Percentiles rank a stretch among this genome's conserved stretches.
Conservation (phyloP, 2,113 vertebrate species). For the Triplophysa siluroides region DNA sequence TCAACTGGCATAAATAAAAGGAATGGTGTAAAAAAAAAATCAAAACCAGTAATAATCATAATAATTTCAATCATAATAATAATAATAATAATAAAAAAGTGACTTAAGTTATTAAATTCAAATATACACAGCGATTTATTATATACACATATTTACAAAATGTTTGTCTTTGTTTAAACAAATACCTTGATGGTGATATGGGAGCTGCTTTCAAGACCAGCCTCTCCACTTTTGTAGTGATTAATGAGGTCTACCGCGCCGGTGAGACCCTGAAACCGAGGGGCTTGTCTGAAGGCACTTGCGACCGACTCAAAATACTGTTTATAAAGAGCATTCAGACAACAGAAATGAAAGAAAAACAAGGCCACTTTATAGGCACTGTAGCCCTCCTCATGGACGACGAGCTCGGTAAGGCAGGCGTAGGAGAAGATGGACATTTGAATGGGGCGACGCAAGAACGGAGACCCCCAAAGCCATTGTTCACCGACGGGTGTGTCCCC, state of each 20-base stretch:
- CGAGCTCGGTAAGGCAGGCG: conserved; percentile 74
- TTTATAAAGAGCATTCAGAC: conserved; percentile 57
- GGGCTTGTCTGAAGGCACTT: conserved; percentile 93
- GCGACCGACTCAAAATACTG: conserved; percentile 82
- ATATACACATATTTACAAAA: conserved; percentile 95
- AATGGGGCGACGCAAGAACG: conserved; percentile 49
- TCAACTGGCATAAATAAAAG: conserved; percentile 85
- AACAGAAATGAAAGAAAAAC: conserved; percentile 67
- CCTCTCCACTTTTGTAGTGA: conserved; percentile 67
- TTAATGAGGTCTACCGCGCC: conserved; percentile 75
- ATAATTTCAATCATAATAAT: conserved; percentile 45
- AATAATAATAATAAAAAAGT: conserved; percentile 75
- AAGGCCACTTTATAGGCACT: conserved; percentile 85
- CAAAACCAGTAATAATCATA: conserved; percentile 26
- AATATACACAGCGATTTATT: conserved; percentile 99
- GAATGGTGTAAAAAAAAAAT: conserved; percentile 83
- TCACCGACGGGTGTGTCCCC: conserved; percentile 43
- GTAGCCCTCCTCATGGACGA: conserved; percentile 68
- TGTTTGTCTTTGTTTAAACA: conserved; percentile 76
- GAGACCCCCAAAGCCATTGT: conserved; percentile 60
- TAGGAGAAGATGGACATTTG: conserved; percentile 60
- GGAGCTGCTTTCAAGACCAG: conserved; percentile 64
- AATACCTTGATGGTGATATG: conserved; percentile 78
- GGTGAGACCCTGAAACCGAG: conserved; percentile 70
- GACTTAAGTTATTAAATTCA: conserved; percentile 97